Percentiles rank a stretch among this genome's conserved stretches.
phyloP scores from a whole-genome alignment of 2,888 invertebrate genomes.

The Aradus depressus region DNA sequence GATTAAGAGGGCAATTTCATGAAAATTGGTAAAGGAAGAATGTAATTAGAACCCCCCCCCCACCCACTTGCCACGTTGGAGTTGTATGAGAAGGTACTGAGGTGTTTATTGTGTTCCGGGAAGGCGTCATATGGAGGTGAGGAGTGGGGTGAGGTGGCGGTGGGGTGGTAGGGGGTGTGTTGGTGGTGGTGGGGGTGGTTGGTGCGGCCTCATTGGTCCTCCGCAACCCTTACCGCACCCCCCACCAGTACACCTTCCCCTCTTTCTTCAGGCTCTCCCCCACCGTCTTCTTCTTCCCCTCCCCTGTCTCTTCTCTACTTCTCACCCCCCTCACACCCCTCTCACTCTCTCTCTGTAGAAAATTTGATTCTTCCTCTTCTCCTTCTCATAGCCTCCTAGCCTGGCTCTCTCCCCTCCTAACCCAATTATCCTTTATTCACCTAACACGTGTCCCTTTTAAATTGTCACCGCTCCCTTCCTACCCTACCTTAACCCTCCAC shows the following conservation, averaged over 20 bases:
- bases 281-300: constrained; percentile 18
- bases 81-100: constrained; percentile 20
- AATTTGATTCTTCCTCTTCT: constrained; percentile 16
- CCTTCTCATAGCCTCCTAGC: constrained; percentile 3
- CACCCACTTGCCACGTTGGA: too few species aligned
- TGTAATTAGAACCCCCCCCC: constrained; percentile 28
- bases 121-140: constrained; percentile 28
- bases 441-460: constrained; percentile 23
- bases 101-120: constrained; percentile 25
- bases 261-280: constrained; percentile 13
- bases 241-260: constrained; percentile 23
- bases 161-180: constrained; percentile 28
- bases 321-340: constrained; percentile 14
- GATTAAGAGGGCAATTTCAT: constrained; percentile 30
- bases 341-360: too few species aligned
- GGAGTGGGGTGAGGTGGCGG: constrained; percentile 21
- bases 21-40: constrained; percentile 28
- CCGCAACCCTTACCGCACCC: constrained; percentile 31
- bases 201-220: constrained; percentile 32
- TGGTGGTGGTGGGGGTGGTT: constrained; percentile 29
- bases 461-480: constrained; percentile 13
- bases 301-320: constrained; percentile 15
- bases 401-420: constrained; percentile 17
- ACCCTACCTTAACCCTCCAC: too few species aligned
- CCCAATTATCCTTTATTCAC: constrained; percentile 25